Conservation (phyloP, 2,113 vertebrate genomes). For the Ammodramus savannarum region DNA sequence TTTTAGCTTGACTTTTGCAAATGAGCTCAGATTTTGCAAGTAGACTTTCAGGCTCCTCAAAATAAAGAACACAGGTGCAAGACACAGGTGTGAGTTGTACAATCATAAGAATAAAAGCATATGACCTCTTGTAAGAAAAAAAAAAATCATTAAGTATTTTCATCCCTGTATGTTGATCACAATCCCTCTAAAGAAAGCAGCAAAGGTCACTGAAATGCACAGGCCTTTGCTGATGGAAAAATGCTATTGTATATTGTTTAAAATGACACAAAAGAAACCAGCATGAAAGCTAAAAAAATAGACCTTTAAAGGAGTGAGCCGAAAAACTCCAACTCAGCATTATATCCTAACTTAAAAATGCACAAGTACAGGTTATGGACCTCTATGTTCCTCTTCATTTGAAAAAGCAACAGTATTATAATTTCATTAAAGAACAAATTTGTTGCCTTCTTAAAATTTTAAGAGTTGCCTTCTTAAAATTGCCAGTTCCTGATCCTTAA, state of each 20-base stretch:
- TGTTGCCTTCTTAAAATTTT: background rate
- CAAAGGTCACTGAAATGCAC: background rate
- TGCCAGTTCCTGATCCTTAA: background rate
- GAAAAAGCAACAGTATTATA: background rate
- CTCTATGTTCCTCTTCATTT: background rate
- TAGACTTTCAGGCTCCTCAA: background rate
- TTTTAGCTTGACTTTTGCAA: background rate
- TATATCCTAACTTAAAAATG: background rate
- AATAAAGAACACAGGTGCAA: background rate
- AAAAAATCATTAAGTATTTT: background rate
- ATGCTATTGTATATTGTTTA: background rate
- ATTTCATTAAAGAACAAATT: background rate
- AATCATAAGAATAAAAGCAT: background rate
- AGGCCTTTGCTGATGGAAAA: background rate
- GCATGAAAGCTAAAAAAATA: background rate
- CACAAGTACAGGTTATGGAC: background rate
- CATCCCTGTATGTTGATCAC: background rate
- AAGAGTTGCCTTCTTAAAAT: background rate
- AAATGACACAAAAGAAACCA: background rate
- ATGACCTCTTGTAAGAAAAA: background rate
- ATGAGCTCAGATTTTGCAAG: background rate
- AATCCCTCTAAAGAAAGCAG: background rate
- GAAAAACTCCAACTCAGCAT: background rate
- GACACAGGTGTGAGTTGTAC: background rate
- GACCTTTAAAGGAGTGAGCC: background rate